These are phyloP conservation scores for Electrophaes corylata DNA, from an alignment of 2,888 invertebrate species.

Conservation along the genomic window DNA sequence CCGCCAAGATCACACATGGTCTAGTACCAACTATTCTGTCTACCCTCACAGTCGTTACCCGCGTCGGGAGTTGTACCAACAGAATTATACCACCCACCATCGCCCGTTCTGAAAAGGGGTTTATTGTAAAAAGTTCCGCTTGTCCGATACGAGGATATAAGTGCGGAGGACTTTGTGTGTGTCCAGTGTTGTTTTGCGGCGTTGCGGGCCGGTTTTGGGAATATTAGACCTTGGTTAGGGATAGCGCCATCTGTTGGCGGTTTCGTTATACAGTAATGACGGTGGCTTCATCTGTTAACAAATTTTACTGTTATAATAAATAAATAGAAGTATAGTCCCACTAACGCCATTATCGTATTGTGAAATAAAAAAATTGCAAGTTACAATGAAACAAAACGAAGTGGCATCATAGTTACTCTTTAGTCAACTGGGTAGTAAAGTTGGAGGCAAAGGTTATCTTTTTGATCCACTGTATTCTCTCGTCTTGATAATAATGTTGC, in stretches of 20 bases:
- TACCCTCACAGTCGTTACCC: slow-evolving; percentile 62
- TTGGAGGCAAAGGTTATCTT: too few relatives aligned
- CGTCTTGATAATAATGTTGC: too few relatives aligned
- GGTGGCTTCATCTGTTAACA: neutral
- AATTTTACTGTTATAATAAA: neutral
- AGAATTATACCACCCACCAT: slow-evolving; percentile 71
- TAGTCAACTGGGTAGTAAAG: too few relatives aligned
- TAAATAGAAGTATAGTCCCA: neutral
- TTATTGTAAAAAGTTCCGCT: slow-evolving; percentile 79
- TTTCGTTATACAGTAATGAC: neutral
- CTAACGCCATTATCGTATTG: too few relatives aligned
- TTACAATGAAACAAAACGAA: too few relatives aligned
- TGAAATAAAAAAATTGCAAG: too few relatives aligned
- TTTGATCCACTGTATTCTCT: too few relatives aligned
- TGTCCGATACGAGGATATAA: slow-evolving; percentile 73
- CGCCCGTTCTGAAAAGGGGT: slow-evolving; percentile 83
- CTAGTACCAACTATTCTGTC: slow-evolving; percentile 62
- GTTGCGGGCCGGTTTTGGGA: slow-evolving; percentile 51
- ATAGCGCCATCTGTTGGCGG: slow-evolving; percentile 6
- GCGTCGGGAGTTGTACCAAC: slow-evolving; percentile 65
- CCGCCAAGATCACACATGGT: slow-evolving; percentile 59
- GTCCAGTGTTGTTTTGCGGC: slow-evolving; percentile 51
- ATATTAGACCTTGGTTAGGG: slow-evolving; percentile 18
- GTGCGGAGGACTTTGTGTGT: slow-evolving; percentile 57
- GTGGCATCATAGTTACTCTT: too few relatives aligned